A percentile compares a stretch with the other conserved stretches of the same genome.
Conservation (phyloP, 2,888 invertebrate species). For the Tiliacea citrago region DNA sequence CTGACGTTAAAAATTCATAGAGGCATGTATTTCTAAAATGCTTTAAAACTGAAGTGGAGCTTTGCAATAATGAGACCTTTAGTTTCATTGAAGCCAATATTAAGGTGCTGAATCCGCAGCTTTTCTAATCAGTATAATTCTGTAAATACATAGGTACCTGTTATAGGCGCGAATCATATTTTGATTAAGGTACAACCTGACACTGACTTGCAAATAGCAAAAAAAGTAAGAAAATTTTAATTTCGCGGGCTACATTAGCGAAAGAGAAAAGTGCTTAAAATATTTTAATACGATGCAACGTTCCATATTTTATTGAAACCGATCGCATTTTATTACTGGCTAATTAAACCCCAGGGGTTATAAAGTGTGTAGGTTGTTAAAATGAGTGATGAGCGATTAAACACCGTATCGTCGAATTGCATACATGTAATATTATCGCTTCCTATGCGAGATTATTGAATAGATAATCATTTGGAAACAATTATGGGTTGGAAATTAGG, state of each 20-base stretch:
- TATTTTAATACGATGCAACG: constrained; percentile 65
- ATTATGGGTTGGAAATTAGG: neutral
- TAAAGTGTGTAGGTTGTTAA: constrained; percentile 53
- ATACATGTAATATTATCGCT: constrained; percentile 26
- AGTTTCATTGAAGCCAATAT: constrained; percentile 60
- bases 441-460: constrained; percentile 25
- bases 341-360: constrained; percentile 71
- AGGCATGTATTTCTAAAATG: constrained; percentile 34
- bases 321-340: constrained; percentile 67
- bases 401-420: constrained; percentile 18
- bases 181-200: too few relatives aligned
- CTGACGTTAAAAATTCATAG: constrained; percentile 19
- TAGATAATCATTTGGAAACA: constrained; percentile 22
- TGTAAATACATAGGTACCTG: too few relatives aligned
- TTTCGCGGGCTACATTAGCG: too few relatives aligned
- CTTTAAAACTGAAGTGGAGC: constrained; percentile 28
- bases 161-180: too few relatives aligned
- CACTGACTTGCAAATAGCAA: too few relatives aligned
- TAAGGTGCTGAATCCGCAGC: constrained; percentile 21
- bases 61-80: constrained; percentile 49
- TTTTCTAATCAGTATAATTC: too few relatives aligned
- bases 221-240: too few relatives aligned
- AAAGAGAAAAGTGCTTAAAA: constrained; percentile 66
- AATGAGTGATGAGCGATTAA: constrained; percentile 48
- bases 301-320: constrained; percentile 61